These are phyloP conservation scores for Ardeotis arabs DNA, from an alignment of 2,113 vertebrate species.

Conservation along the genomic window DNA sequence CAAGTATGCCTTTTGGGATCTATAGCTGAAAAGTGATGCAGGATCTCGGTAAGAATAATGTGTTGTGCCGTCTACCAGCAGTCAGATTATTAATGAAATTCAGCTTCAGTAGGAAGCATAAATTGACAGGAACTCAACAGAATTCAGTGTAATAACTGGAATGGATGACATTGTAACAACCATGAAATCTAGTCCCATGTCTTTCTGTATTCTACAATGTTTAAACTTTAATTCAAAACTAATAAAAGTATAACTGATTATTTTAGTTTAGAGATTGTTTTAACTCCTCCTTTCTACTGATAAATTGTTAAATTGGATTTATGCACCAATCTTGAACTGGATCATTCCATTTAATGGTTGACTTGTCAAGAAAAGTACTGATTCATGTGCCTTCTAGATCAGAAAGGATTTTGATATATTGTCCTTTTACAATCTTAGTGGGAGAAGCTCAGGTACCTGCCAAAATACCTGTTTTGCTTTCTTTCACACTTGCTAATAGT, in stretches of 20 bases:
- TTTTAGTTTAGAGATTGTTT: constrained; percentile 5
- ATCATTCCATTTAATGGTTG: not conserved
- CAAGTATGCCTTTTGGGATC: not conserved
- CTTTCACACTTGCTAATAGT: not conserved
- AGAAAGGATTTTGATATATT: constrained; percentile 2
- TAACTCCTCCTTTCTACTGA: not conserved
- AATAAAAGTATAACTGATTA: not conserved
- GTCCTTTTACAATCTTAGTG: not conserved
- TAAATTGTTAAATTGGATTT: constrained; percentile 9
- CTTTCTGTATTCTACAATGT: not conserved
- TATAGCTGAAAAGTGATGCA: not conserved
- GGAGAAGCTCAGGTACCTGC: not conserved
- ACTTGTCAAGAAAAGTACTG: constrained; percentile 2
- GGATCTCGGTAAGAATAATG: not conserved
- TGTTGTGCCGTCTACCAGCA: not conserved
- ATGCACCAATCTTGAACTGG: not conserved
- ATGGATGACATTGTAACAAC: not conserved
- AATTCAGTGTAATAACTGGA: not conserved
- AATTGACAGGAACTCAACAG: not conserved
- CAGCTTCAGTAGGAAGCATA: not conserved
- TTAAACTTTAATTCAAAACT: constrained; percentile 32
- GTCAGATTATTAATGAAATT: not conserved
- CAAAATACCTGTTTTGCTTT: not conserved
- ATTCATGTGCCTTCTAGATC: not conserved
- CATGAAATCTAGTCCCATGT: not conserved